Conservation (phyloP, 2,797 vertebrate genomes). For the Falco concolor region DNA sequence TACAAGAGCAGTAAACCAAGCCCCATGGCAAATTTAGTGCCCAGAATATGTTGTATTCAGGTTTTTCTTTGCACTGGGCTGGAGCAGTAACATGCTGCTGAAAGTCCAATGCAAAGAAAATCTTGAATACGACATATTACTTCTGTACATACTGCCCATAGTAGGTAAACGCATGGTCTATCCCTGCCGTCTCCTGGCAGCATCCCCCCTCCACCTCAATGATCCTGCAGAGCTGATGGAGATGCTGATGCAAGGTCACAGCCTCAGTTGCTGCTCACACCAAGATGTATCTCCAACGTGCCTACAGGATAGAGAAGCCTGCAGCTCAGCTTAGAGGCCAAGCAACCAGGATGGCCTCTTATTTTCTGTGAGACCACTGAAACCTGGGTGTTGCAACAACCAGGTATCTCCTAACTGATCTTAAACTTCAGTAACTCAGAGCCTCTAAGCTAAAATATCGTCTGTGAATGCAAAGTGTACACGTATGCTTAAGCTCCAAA, state of each 20-base stretch:
- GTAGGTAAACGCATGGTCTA: not conserved
- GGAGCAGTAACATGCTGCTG: not conserved
- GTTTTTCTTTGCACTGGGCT: not conserved
- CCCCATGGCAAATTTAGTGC: not conserved
- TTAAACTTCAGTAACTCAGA: not conserved
- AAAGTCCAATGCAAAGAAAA: not conserved
- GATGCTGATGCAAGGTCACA: not conserved
- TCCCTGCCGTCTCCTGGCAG: not conserved
- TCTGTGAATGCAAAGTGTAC: not conserved
- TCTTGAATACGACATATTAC: accelerated
- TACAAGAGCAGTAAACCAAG: not conserved
- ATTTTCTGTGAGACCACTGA: not conserved
- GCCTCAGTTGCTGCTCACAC: accelerated
- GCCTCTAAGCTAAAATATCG: not conserved
- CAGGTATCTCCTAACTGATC: not conserved
- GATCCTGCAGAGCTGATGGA: not conserved
- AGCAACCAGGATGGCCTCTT: not conserved
- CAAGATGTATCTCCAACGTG: not conserved
- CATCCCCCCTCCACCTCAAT: not conserved
- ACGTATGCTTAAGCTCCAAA: not conserved
- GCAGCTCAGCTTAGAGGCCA: not conserved
- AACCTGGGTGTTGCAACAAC: not conserved
- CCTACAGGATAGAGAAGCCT: not conserved
- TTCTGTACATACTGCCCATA: not conserved
- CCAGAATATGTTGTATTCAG: not conserved